Percentiles rank a stretch among this genome's conserved stretches.
Evolutionary conservation across 2,888 invertebrate genomes (phyloP).

Genomic region (Pardosa pseudoannulata): DNA sequence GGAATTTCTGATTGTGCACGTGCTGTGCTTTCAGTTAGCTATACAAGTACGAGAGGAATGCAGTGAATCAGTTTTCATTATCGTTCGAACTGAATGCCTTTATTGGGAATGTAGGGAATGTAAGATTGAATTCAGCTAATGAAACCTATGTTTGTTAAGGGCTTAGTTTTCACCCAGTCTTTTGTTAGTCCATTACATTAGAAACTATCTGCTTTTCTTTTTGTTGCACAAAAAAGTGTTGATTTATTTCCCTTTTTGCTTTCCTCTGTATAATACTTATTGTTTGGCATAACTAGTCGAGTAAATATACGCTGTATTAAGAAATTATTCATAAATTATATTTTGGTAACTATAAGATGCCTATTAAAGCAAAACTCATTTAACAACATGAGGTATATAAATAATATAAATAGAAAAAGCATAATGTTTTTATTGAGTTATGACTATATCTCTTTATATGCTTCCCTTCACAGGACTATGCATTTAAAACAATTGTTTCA

Average conservation of each 20-base stretch:
- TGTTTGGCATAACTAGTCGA: too few relatives aligned
- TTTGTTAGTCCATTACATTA: slow-evolving; percentile 2
- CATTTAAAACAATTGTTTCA: too few relatives aligned
- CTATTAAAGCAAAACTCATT: too few relatives aligned
- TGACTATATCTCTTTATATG: too few relatives aligned
- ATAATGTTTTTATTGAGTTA: too few relatives aligned
- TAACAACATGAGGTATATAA: too few relatives aligned
- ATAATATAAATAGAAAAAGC: too few relatives aligned
- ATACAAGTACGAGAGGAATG: slow-evolving; percentile 58
- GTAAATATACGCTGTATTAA: too few relatives aligned
- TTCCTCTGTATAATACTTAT: too few relatives aligned
- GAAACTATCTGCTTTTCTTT: background rate
- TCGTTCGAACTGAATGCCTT: slow-evolving; percentile 57
- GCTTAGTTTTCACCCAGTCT: background rate
- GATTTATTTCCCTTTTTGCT: background rate
- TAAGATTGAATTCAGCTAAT: slow-evolving; percentile 66
- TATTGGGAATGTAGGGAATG: slow-evolving; percentile 69
- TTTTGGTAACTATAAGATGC: too few relatives aligned
- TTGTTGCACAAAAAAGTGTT: background rate
- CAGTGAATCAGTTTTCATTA: slow-evolving; percentile 69
- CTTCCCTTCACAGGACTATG: too few relatives aligned
- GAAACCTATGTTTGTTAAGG: slow-evolving; percentile 62
- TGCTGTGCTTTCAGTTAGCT: background rate
- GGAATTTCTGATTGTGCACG: slow-evolving; percentile 16
- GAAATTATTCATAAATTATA: too few relatives aligned